Evolutionary conservation across 1,140 invertebrate species (phyloP).

Genomic region (Megalonaias nervosa): DNA sequence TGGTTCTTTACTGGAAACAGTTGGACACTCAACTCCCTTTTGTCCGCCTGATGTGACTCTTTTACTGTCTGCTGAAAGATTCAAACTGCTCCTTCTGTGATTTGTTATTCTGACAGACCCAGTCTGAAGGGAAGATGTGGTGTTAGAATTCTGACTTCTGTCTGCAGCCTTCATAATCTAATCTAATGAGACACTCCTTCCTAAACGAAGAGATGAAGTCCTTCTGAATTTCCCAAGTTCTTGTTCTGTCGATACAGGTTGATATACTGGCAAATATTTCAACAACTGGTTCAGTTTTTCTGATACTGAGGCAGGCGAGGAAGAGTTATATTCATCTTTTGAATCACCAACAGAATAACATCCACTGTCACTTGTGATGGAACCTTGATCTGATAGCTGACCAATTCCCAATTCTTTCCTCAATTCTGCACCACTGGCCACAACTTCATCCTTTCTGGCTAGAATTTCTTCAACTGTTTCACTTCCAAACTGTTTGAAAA

Average conservation of each 20-base stretch:
- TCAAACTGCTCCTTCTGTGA: too few species aligned
- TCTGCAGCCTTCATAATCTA: too few species aligned
- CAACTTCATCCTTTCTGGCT: too few species aligned
- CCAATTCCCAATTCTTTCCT: too few species aligned
- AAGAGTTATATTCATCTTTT: not conserved
- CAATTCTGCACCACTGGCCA: too few species aligned
- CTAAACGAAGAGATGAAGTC: conserved; percentile 51
- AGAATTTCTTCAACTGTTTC: too few species aligned
- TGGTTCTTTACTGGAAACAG: conserved; percentile 6
- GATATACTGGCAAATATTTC: conserved; percentile 52
- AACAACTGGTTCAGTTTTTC: conserved; percentile 60
- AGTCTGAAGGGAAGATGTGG: not conserved
- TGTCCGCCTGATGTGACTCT: too few species aligned
- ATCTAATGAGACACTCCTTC: conserved; percentile 49
- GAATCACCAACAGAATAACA: conserved; percentile 13
- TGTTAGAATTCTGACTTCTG: too few species aligned
- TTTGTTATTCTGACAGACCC: conserved; percentile 25
- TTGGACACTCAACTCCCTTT: not conserved
- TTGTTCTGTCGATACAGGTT: conserved; percentile 20
- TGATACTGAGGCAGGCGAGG: conserved; percentile 61
- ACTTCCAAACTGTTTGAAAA: conserved; percentile 11
- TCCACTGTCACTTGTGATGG: not conserved
- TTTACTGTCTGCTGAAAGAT: too few species aligned
- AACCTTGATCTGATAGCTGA: not conserved
- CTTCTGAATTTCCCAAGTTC: conserved; percentile 40